Evolutionary conservation across 2,797 vertebrate species (phyloP), one percentile per base, ranked within the genome.

Genomic region (Spondyliosoma cantharus): DNA sequence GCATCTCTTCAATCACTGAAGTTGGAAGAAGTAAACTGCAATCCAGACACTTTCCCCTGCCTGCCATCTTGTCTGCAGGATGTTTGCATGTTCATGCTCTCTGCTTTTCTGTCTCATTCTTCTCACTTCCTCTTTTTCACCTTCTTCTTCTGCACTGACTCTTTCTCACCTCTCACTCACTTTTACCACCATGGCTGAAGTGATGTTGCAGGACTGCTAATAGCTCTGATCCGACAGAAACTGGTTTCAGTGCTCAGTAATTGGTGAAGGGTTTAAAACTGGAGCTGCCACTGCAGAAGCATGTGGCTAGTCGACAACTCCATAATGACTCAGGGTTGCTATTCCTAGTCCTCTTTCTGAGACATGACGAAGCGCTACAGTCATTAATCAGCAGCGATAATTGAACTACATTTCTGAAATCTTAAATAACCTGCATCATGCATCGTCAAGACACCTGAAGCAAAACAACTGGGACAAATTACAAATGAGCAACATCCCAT

Each of bases 161-260:
- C 52, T 62, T 32, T 72, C 64, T 49, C 75, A 84, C 72, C 3
- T 82, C 66, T 74, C 61, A 62, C 74, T 80, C 25, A 60, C 65
- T 84, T 73, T 74, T 64, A 63, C 58, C 56, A 32, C n/a, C 13
- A 14, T 25, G 7, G 45, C 43, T 61, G 42, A 68, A 62, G 83
- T 82, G 71, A 86, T 83, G 80, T 74, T 71, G 71, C 68, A 5
- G 70, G 24, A 59, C 72, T 75, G 42, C 76, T 78, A 69, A 85
- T 67, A 63, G 70, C 54, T 62, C 45, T 70, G 29, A 77, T 80
- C 43, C 80, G 24, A 32, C 37, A 75, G 81, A 74, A 37, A 29
- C 43, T 76, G 71, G 5, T 57, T 52, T 56, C 11, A 56, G 43
- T 19, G 54, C 61, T 81, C 16, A 4, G 72, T 77, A 75, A 75